These are phyloP conservation scores for Pseudachorutes palmiensis DNA, from an alignment of 1,140 invertebrate genomes.

Conservation along the genomic window DNA sequence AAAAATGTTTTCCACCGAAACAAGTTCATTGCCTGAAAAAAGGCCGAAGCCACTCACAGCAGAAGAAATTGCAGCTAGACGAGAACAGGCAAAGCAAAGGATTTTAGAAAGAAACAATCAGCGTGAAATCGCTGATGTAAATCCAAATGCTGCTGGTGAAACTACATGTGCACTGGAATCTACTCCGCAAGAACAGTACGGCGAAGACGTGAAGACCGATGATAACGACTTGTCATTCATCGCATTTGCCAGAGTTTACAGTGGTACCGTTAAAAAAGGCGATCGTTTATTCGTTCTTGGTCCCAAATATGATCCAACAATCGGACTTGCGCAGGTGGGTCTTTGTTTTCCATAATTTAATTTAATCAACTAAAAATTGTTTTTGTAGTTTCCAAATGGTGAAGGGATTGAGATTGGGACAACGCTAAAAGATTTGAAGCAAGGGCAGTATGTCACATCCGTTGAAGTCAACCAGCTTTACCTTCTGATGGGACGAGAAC, in stretches of 20 bases:
- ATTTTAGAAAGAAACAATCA: slow-evolving; percentile 48
- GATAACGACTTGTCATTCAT: slow-evolving; percentile 64
- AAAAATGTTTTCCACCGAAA: slow-evolving; percentile 80
- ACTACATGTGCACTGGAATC: neutral
- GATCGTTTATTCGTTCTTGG: slow-evolving; percentile 72
- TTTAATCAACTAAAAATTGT: slow-evolving; percentile 3
- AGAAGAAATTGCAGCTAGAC: slow-evolving; percentile 63
- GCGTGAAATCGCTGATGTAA: slow-evolving; percentile 17
- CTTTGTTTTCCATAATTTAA: slow-evolving; percentile 12
- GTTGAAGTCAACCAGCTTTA: slow-evolving; percentile 65
- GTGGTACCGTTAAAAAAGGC: slow-evolving; percentile 72
- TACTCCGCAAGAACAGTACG: too few relatives aligned
- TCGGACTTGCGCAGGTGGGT: slow-evolving; percentile 49
- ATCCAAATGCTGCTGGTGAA: neutral
- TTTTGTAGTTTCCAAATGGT: slow-evolving; percentile 10
- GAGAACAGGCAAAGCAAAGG: slow-evolving; percentile 59
- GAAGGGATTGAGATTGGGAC: slow-evolving; percentile 48
- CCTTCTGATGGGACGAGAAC: slow-evolving; percentile 86
- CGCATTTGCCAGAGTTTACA: slow-evolving; percentile 89
- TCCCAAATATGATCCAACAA: slow-evolving; percentile 75
- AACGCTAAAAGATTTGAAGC: slow-evolving; percentile 58
- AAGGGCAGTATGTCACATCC: slow-evolving; percentile 55
- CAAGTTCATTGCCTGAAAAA: slow-evolving; percentile 60
- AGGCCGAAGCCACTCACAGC: slow-evolving; percentile 60
- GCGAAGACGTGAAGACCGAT: too few relatives aligned